phyloP scores from a whole-genome alignment of 2,888 invertebrate genomes.

The Carterocephalus palaemon region DNA sequence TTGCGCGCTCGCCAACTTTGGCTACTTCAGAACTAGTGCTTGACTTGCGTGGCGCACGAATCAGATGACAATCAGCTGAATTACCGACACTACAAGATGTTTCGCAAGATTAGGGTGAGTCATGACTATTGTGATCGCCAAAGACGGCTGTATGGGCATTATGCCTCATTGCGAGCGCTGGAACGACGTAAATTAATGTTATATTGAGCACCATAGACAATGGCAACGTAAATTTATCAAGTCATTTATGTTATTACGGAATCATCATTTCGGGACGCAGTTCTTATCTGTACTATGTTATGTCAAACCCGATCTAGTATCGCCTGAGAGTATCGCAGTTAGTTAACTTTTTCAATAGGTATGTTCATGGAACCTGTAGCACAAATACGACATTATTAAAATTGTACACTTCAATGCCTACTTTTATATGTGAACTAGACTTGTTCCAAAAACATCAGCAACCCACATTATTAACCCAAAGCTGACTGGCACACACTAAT shows the following conservation, averaged over 20 bases:
- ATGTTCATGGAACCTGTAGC: no score
- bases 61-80: constrained; percentile 23
- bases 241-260: background rate
- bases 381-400: no score
- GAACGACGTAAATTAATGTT: constrained; percentile 4
- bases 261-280: background rate
- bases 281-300: no score
- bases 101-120: constrained; percentile 22
- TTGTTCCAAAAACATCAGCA: no score
- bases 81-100: constrained; percentile 21
- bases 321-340: no score
- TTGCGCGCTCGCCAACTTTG: background rate
- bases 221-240: background rate
- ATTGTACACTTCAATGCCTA: no score
- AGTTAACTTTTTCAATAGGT: no score
- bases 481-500: no score
- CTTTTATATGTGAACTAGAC: no score
- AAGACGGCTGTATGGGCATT: constrained; percentile 7
- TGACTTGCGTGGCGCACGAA: constrained; percentile 15
- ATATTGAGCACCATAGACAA: background rate
- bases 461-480: no score
- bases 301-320: no score
- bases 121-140: constrained; percentile 19
- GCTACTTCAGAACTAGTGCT: constrained; percentile 1
- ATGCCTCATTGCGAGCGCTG: constrained; percentile 1